Conservation (phyloP, 2,797 vertebrate species). For the Sphenopsis melanotis region DNA sequence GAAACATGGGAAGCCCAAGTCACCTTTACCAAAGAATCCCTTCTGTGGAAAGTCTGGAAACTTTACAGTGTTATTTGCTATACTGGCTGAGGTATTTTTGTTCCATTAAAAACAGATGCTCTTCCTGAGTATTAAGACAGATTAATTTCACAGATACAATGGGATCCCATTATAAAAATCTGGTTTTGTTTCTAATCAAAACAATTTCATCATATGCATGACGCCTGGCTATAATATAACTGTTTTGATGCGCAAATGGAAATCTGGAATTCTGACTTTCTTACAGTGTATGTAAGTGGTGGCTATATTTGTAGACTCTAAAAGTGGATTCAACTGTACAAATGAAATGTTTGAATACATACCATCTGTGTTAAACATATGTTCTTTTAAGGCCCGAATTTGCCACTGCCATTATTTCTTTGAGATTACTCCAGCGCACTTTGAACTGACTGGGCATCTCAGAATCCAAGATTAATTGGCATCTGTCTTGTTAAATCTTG, state of each 20-base stretch:
- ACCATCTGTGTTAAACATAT: slow-evolving; percentile 40
- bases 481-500: not conserved
- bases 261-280: slow-evolving; percentile 41
- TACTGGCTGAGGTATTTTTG: slow-evolving; percentile 22
- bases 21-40: slow-evolving; percentile 34
- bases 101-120: slow-evolving; percentile 54
- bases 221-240: not conserved
- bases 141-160: slow-evolving; percentile 56
- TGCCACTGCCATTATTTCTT: not conserved
- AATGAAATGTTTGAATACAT: slow-evolving; percentile 36
- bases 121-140: slow-evolving; percentile 22
- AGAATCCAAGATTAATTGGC: not conserved
- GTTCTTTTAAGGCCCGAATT: slow-evolving; percentile 21
- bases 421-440: not conserved
- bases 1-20: not conserved
- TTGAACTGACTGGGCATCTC: not conserved
- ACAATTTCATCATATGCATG: not conserved
- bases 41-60: slow-evolving; percentile 28
- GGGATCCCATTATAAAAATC: slow-evolving; percentile 35
- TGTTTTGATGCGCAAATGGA: slow-evolving; percentile 49
- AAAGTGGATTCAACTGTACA: slow-evolving; percentile 31
- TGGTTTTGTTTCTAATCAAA: slow-evolving; percentile 52
- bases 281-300: slow-evolving; percentile 17
- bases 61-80: not conserved
- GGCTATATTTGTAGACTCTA: slow-evolving; percentile 31